Conservation (phyloP, 2,113 vertebrate genomes). For the Hemichromis elongatus region DNA sequence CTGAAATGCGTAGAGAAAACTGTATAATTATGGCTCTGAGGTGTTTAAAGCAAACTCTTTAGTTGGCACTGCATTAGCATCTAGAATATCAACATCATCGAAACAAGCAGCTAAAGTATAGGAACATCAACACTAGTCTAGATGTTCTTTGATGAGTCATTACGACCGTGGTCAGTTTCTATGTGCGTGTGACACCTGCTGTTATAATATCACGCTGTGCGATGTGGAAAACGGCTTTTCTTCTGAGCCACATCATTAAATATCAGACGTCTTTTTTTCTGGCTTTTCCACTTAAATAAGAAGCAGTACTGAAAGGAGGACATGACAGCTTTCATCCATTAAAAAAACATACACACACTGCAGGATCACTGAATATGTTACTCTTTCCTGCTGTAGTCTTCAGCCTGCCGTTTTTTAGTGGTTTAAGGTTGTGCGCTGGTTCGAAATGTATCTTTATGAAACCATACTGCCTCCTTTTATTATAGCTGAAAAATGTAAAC, state of each 20-base stretch:
- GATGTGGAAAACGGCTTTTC: neutral
- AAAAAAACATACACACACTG: constrained; percentile 41
- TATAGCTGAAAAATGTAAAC: neutral
- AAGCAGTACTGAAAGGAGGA: neutral
- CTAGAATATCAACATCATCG: neutral
- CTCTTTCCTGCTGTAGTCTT: constrained; percentile 1
- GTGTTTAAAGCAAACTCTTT: neutral
- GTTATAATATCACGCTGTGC: neutral
- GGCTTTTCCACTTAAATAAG: neutral
- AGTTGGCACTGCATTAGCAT: neutral
- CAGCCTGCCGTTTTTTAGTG: neutral
- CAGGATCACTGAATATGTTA: neutral
- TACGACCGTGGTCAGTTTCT: neutral
- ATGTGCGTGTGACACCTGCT: neutral
- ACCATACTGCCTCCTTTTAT: constrained; percentile 25
- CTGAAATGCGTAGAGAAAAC: neutral
- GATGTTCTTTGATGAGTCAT: neutral
- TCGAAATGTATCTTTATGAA: constrained; percentile 29
- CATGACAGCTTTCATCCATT: constrained; percentile 42
- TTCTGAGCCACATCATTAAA: neutral
- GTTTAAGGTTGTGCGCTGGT: constrained; percentile 21
- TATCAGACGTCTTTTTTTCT: neutral
- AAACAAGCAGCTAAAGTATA: neutral
- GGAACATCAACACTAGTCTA: neutral
- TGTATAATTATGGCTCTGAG: neutral